These are phyloP conservation scores for Monoplex corrugatus DNA, from an alignment of 2,888 invertebrate species.

Conservation along the genomic window DNA sequence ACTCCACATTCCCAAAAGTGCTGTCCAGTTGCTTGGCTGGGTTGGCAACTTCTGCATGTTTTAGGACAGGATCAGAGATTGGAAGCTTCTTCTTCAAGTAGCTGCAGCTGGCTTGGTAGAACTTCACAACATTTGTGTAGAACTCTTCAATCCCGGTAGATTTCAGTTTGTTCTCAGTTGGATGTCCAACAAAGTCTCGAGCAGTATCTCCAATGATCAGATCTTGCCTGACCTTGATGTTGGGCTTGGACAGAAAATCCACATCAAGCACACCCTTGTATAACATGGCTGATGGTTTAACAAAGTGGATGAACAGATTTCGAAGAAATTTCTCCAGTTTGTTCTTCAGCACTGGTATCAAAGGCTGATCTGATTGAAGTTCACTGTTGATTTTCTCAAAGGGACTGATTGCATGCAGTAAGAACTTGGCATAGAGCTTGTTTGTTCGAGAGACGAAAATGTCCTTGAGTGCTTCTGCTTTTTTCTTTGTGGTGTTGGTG, in stretches of 20 bases:
- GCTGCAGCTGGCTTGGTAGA: constrained; percentile 29
- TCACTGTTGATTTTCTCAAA: constrained; percentile 47
- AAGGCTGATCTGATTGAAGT: constrained; percentile 48
- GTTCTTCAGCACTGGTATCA: constrained; percentile 36
- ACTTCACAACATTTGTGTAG: constrained; percentile 40
- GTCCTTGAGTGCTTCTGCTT: not conserved
- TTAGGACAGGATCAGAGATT: constrained; percentile 43
- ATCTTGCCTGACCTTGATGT: not conserved
- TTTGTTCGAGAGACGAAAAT: constrained; percentile 43
- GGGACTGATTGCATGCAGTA: constrained; percentile 15
- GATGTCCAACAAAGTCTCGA: not conserved
- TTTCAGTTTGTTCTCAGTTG: not conserved
- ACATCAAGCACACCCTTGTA: constrained; percentile 31
- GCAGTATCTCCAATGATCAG: constrained; percentile 35
- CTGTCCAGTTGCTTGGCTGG: not conserved
- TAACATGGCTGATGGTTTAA: constrained; percentile 50
- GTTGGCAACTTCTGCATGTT: constrained; percentile 45
- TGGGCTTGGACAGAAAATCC: constrained; percentile 30
- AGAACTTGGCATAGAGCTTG: constrained; percentile 45
- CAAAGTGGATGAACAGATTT: constrained; percentile 39
- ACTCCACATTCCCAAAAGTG: constrained; percentile 3
- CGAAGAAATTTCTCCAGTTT: not conserved
- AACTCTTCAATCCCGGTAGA: constrained; percentile 31
- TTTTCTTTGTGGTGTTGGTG: not conserved
- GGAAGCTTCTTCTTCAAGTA: constrained; percentile 53